Base-by-base conservation (phyloP, 2,888 invertebrate genomes). In the Zele albiditarsus region DNA sequence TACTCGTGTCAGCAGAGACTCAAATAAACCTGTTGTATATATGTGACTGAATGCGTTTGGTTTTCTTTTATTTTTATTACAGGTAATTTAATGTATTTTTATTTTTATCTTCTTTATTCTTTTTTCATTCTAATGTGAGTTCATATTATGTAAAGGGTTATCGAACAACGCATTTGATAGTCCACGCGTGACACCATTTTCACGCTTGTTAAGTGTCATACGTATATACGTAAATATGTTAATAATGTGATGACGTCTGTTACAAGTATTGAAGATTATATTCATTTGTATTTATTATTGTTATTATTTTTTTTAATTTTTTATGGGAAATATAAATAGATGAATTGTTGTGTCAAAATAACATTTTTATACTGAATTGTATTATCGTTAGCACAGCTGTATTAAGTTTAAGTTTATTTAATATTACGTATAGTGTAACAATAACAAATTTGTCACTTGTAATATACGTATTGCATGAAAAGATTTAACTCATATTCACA, bases 141-240 rank as follows among this genome's bases (percentile, higher is more conserved):
- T 6, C 20, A n/a, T 20, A 53, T 60, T 14, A 60, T n/a, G 4
- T 58, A 23, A 23, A 58, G 25, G 60, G 28, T 60, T 60, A 60
- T 60, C 28, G 60, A 28, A 28, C 12, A 28, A 60, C 14, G n/a
- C 60, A 60, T 60, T 28, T 60, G 16, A 25, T 14, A 27, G 3
- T 58, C 75, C 79, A 81, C 83, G 82, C 84, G 82, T 82, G 83
- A 80, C 84, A 81, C 82, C 81, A 78, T 84, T 84, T 82, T 84
- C 82, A 83, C 38, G 38, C 38, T 38, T 5, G 38, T 38, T 38
- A 12, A 38, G 31, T 31, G 82, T 80, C 79, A 80, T 75, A 79
- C 77, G n/a, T 46, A 8, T 3, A 46, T 46, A 33, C 4, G n/a
- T 46, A 3, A 16, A 46, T 8, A n/a, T n/a, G 46, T 16, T 14